A percentile compares a stretch with the other conserved stretches of the same genome.
phyloP scores from a whole-genome alignment of 2,113 vertebrate genomes.

The Eulacestoma nigropectus region DNA sequence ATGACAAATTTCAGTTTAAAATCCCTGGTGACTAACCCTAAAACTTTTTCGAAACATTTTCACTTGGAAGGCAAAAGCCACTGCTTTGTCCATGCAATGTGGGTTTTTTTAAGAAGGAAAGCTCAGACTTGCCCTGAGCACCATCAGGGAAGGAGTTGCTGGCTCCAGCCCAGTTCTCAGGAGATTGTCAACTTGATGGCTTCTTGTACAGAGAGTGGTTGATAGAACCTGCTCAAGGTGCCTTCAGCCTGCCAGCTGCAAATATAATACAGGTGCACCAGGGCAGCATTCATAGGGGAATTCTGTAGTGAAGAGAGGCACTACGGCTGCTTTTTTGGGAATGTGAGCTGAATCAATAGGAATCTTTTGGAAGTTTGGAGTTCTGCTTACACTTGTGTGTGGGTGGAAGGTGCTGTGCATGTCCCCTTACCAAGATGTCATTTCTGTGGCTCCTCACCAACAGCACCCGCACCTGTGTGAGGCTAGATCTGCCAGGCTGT shows the following conservation, averaged over 20 bases:
- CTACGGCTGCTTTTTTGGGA: neutral
- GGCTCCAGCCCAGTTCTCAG: neutral
- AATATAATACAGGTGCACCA: too few species aligned
- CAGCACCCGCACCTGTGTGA: neutral
- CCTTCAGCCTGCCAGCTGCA: neutral
- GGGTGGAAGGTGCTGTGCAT: neutral
- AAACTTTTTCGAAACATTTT: neutral
- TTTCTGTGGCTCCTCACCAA: neutral
- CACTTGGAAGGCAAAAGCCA: neutral
- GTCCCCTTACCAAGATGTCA: neutral
- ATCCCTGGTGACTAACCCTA: neutral
- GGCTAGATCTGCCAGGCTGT: neutral
- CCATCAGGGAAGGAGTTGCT: neutral
- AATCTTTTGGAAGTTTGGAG: neutral
- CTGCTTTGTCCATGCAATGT: neutral
- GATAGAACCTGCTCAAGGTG: neutral
- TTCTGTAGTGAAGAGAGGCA: neutral
- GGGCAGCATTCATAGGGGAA: neutral
- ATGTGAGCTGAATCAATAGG: fast-evolving
- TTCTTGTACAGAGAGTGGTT: neutral
- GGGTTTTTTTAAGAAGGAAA: neutral
- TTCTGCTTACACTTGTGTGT: neutral
- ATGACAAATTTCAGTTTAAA: conserved; percentile 31
- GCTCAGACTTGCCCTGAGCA: neutral
- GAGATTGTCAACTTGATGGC: neutral